These are phyloP conservation scores for Brachirus orientalis DNA, from an alignment of 2,113 vertebrate genomes.

Conservation along the genomic window DNA sequence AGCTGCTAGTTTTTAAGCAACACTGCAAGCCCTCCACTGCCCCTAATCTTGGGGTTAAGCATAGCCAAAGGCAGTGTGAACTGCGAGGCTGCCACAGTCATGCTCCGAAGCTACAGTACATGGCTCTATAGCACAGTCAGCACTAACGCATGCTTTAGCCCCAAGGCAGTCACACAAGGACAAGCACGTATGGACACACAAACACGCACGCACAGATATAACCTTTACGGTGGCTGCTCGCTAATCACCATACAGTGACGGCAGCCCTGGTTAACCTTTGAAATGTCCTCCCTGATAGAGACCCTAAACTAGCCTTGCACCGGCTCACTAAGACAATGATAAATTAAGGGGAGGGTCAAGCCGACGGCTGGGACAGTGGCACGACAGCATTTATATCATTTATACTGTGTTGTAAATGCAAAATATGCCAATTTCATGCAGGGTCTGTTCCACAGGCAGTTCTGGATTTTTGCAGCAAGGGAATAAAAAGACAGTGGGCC, in stretches of 20 bases:
- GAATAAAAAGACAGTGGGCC: constrained; percentile 36
- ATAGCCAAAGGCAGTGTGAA: constrained; percentile 73
- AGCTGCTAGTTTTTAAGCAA: constrained; percentile 60
- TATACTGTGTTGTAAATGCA: constrained; percentile 47
- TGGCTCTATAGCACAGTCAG: constrained; percentile 62
- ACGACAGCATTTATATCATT: constrained; percentile 41
- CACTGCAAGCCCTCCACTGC: constrained; percentile 53
- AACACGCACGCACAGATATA: constrained; percentile 67
- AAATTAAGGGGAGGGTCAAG: constrained; percentile 59
- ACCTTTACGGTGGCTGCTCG: constrained; percentile 71
- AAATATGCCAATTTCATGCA: constrained; percentile 60
- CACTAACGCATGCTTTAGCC: constrained; percentile 70
- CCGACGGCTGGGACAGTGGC: constrained; percentile 54
- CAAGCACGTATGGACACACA: constrained; percentile 65
- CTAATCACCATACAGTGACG: constrained; percentile 74
- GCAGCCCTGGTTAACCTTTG: constrained; percentile 76
- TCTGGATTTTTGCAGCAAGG: constrained; percentile 48
- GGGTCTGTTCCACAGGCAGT: constrained; percentile 45
- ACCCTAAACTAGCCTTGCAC: constrained; percentile 51
- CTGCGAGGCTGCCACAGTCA: constrained; percentile 67
- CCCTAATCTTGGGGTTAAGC: constrained; percentile 76
- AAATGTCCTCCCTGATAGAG: constrained; percentile 60
- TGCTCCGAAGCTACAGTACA: constrained; percentile 55
- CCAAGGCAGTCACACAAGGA: constrained; percentile 71
- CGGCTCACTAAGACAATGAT: constrained; percentile 55